Evolutionary conservation across 2,113 vertebrate genomes (phyloP).

Genomic region (Pleuronectes platessa): DNA sequence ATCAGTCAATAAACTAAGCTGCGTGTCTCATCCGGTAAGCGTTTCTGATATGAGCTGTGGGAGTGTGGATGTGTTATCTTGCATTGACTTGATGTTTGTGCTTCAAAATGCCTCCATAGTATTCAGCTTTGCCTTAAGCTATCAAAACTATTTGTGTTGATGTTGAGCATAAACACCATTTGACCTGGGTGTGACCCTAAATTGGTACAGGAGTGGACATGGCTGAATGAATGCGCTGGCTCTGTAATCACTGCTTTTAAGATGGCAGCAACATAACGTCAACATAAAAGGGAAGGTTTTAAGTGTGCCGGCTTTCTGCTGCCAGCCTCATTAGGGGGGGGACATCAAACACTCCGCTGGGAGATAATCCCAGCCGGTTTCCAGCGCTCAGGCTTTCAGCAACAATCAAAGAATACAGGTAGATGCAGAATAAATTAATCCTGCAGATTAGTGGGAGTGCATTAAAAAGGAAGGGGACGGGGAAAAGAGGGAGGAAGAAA

Average conservation of each 20-base stretch:
- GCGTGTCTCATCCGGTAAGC: slow-evolving; percentile 3
- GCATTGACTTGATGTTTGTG: slow-evolving; percentile 19
- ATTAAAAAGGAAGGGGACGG: slow-evolving; percentile 32
- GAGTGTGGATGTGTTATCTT: slow-evolving; percentile 6
- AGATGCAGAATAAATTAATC: slow-evolving; percentile 67
- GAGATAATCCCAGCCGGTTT: slow-evolving; percentile 63
- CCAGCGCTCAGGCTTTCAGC: slow-evolving; percentile 53
- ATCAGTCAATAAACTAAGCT: slow-evolving; percentile 6
- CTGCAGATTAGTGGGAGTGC: slow-evolving; percentile 67
- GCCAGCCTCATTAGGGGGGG: slow-evolving; percentile 63
- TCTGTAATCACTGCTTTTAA: slow-evolving; percentile 58
- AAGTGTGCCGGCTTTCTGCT: slow-evolving; percentile 46
- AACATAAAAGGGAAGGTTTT: slow-evolving; percentile 55
- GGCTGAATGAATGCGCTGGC: slow-evolving; percentile 28
- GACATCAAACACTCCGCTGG: slow-evolving; percentile 68
- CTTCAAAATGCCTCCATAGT: slow-evolving; percentile 13
- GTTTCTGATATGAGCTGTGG: not conserved
- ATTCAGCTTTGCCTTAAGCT: slow-evolving; percentile 27
- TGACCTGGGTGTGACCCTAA: slow-evolving; percentile 41
- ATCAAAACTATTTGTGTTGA: slow-evolving; percentile 28
- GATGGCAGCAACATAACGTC: slow-evolving; percentile 32
- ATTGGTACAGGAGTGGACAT: slow-evolving; percentile 47
- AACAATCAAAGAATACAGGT: slow-evolving; percentile 74
- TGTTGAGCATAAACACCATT: slow-evolving; percentile 29
- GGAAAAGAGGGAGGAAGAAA: slow-evolving; percentile 32